phyloP scores from a whole-genome alignment of 2,113 vertebrate genomes.

The Myotis brandtii region DNA sequence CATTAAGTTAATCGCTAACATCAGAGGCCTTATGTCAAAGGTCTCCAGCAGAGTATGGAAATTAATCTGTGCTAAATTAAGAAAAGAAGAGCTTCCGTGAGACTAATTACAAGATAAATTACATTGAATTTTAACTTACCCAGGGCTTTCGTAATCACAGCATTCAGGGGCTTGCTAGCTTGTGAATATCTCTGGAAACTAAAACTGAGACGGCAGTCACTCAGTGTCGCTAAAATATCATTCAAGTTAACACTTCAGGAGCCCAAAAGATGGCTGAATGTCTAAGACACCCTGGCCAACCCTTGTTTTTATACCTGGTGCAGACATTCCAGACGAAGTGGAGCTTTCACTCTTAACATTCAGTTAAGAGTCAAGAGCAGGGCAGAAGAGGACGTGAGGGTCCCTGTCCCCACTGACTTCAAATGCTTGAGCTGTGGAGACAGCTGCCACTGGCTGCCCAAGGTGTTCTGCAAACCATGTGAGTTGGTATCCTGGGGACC shows the following conservation, averaged over 20 bases:
- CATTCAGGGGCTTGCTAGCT: too few relatives aligned
- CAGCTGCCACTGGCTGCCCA: fast-evolving
- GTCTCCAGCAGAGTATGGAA: neutral
- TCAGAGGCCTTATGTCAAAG: neutral
- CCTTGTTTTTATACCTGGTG: neutral
- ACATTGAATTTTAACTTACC: neutral
- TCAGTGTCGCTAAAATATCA: too few relatives aligned
- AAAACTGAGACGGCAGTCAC: fast-evolving
- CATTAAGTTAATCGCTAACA: neutral
- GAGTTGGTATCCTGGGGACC: neutral
- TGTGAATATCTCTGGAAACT: neutral
- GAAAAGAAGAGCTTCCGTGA: neutral
- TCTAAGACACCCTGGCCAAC: fast-evolving
- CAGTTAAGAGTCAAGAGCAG: neutral
- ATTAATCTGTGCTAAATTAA: neutral
- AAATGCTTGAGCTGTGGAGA: fast-evolving
- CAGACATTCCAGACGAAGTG: neutral
- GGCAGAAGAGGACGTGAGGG: neutral
- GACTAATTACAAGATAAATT: neutral
- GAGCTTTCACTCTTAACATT: neutral
- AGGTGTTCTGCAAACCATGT: neutral
- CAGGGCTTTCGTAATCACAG: neutral
- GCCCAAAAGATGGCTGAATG: fast-evolving
- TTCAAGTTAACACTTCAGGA: fast-evolving
- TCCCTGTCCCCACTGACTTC: neutral